A percentile compares a stretch with the other conserved stretches of the same genome.
Evolutionary conservation across 2,797 vertebrate genomes (phyloP).

Genomic region (Synanceia verrucosa): DNA sequence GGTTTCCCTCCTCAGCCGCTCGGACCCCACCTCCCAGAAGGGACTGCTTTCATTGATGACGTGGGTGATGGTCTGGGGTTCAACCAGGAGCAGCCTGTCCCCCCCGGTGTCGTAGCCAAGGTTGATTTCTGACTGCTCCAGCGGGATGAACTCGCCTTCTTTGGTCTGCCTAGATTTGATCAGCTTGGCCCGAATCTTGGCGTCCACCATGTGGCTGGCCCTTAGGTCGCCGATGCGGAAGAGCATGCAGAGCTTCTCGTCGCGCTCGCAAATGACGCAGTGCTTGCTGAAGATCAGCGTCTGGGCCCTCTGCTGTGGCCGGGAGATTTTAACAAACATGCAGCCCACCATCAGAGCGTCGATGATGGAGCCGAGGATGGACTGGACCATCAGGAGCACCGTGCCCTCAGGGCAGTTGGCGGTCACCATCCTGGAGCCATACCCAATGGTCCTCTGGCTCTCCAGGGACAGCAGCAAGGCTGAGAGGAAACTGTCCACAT

Average conservation of each 20-base stretch:
- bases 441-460: conserved; percentile 88
- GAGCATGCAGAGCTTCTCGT: conserved; percentile 84
- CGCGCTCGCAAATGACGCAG: conserved; percentile 83
- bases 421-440: conserved; percentile 86
- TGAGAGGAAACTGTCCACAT: conserved; percentile 85
- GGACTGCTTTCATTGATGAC: conserved; percentile 82
- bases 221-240: conserved; percentile 87
- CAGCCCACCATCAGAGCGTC: conserved; percentile 90
- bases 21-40: conserved; percentile 84
- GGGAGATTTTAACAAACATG: conserved; percentile 90
- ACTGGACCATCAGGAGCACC: conserved; percentile 85
- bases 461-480: conserved; percentile 87
- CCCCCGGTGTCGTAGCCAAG: conserved; percentile 86
- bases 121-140: conserved; percentile 89
- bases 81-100: conserved; percentile 86
- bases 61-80: conserved; percentile 87
- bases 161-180: conserved; percentile 87
- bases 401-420: conserved; percentile 82
- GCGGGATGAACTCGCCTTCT: conserved; percentile 87
- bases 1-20: conserved; percentile 77
- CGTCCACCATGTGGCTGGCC: conserved; percentile 89
- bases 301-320: conserved; percentile 87
- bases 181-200: conserved; percentile 87
- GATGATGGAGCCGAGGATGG: conserved; percentile 88
- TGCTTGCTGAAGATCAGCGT: conserved; percentile 88